Conservation (phyloP, 92 coral and sea anemone species). For the Zoanthus solanderi region DNA sequence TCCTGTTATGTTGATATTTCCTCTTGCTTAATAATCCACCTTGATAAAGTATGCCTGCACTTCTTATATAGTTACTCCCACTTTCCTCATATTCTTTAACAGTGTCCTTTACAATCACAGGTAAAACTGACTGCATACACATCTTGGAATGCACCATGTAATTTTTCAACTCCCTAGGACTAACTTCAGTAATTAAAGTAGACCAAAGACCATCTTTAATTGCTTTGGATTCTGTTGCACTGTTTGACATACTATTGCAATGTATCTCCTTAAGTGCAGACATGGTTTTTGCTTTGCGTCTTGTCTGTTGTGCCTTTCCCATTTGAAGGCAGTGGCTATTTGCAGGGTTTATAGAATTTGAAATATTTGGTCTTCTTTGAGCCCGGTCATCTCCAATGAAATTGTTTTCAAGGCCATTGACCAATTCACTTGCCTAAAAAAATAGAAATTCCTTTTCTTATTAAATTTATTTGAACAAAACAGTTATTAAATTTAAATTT, state of each 20-base stretch:
- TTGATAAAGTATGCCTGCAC: conserved; percentile 73
- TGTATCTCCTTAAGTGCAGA: conserved; percentile 49
- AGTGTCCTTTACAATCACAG: conserved; percentile 59
- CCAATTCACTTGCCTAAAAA: conserved; percentile 46
- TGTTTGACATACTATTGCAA: conserved; percentile 50
- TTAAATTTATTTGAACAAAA: conserved; percentile 2
- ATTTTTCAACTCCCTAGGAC: conserved; percentile 54
- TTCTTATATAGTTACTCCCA: conserved; percentile 68
- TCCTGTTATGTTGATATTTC: conserved; percentile 73
- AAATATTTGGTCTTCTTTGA: conserved; percentile 53
- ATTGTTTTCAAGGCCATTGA: conserved; percentile 42
- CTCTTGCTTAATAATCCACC: conserved; percentile 71
- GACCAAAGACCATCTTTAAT: conserved; percentile 74
- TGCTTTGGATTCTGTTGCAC: conserved; percentile 34
- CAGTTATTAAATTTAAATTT: conserved; percentile 3
- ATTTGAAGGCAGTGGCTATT: conserved; percentile 53
- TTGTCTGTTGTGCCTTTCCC: conserved; percentile 55
- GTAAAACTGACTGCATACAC: conserved; percentile 64
- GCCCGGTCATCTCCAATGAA: conserved; percentile 38
- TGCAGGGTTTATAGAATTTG: conserved; percentile 48
- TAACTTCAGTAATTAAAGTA: conserved; percentile 61
- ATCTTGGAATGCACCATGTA: conserved; percentile 57
- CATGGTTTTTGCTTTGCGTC: conserved; percentile 55
- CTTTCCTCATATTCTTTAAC: conserved; percentile 66
- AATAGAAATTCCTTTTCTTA: conserved; percentile 29